Evolutionary conservation across 1,140 invertebrate genomes (phyloP), one percentile per base, ranked within the genome.

Genomic region (Drosophila lacteicornis): DNA sequence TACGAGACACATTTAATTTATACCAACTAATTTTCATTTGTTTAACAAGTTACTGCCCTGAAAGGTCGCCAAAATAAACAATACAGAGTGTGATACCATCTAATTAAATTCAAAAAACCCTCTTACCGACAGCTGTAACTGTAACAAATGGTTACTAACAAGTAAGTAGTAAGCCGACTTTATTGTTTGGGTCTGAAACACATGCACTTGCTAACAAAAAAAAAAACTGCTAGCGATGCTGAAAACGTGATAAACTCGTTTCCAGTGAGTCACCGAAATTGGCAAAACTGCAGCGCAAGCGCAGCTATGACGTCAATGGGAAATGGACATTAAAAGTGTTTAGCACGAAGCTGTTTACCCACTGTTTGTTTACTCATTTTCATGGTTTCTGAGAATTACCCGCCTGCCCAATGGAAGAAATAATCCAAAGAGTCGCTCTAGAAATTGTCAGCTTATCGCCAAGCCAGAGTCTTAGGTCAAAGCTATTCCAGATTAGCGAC

Each of bases 241-340:
- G 1, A 53, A 46, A 50, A 25, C 25, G 36, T 36, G 25, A 17
- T 19, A 49, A 50, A 73, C 69, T 5, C 6, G 67, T 73, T 71
- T 27, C 15, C 5, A 17, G 6, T 73, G 69, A 73, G 27, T 73
- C 51, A 71, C 50, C 12, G 11, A 15, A 12, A 70, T 12, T 22
- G 47, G 15, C 15, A 19, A n/a, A 25, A 42, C 36, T 65, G 59
- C 58, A 65, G 40, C 74, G 74, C 74, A 67, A 59, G 74, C 71
- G 74, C 71, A 47, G 42, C 55, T 67, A 66, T 77, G 74, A 77
- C 73, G 73, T 76, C 73, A 76, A 66, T 51, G 50, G 73, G 73
- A 75, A 66, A 75, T 42, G 13, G 4, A 7, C 17, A 22, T 19
- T 5, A n/a, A 46, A 15, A 19, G 2, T 12, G 19, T 12, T 47